Conservation (phyloP, 2,797 vertebrate genomes). For the Tachyglossus aculeatus region DNA sequence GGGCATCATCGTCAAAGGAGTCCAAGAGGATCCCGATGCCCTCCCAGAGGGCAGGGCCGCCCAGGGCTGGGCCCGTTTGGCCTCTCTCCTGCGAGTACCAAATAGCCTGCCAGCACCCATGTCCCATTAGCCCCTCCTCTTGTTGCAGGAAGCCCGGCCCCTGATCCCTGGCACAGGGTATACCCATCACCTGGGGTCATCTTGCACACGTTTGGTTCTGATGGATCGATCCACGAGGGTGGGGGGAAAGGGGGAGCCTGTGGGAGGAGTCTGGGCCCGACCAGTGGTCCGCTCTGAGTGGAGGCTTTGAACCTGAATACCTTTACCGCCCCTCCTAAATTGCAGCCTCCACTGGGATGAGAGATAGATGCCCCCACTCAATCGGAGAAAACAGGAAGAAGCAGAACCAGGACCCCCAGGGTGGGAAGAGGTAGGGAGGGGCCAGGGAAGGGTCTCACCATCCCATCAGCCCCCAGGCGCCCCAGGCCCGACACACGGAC, state of each 20-base stretch:
- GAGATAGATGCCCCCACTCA: neutral
- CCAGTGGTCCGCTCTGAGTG: no score
- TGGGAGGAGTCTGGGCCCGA: no score
- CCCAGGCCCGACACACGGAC: conserved; percentile 45
- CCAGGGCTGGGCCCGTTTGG: conserved; percentile 8
- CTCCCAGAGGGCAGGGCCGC: conserved; percentile 16
- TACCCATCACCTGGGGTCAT: neutral
- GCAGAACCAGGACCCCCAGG: neutral
- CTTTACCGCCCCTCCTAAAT: neutral
- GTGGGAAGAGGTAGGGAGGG: neutral
- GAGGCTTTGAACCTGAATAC: no score
- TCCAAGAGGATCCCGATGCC: conserved; percentile 55
- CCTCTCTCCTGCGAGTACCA: conserved; percentile 51
- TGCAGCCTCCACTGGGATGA: neutral
- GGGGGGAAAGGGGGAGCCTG: no score
- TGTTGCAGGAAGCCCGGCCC: neutral
- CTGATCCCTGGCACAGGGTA: neutral
- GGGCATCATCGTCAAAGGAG: conserved; percentile 11
- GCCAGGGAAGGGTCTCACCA: conserved; percentile 43
- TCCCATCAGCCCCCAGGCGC: conserved; percentile 47
- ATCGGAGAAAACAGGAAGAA: neutral
- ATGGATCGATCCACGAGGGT: no score
- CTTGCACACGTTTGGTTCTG: no score
- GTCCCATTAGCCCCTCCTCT: neutral
- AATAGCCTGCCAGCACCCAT: conserved; percentile 27